phyloP scores from a whole-genome alignment of 1,140 invertebrate genomes.

The Reticulitermes speratus region DNA sequence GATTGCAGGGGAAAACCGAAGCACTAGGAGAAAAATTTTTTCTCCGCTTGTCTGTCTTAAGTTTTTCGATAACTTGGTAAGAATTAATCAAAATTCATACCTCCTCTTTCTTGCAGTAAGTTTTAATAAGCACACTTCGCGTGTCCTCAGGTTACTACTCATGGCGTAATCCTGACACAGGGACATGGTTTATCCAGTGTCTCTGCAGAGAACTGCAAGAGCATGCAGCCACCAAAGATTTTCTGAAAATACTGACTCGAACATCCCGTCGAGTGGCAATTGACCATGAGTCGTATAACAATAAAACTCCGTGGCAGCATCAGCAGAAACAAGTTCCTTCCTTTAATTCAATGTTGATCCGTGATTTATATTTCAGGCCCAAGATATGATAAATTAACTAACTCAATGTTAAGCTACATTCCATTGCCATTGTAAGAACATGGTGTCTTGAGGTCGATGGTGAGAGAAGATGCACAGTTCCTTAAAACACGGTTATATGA shows the following conservation, averaged over 20 bases:
- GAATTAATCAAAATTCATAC: no score
- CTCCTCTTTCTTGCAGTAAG: no score
- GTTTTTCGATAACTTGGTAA: no score
- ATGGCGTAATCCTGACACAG: slow-evolving; percentile 63
- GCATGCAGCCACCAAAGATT: slow-evolving; percentile 51
- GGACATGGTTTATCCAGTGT: slow-evolving; percentile 72
- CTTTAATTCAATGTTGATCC: slow-evolving; percentile 64
- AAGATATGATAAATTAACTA: slow-evolving; percentile 35
- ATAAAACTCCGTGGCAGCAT: slow-evolving; percentile 51
- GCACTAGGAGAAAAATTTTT: no score
- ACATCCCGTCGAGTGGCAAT: slow-evolving; percentile 62
- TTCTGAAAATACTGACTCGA: slow-evolving; percentile 62
- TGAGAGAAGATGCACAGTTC: no score
- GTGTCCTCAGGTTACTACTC: slow-evolving; percentile 61
- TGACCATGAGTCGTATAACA: slow-evolving; percentile 54
- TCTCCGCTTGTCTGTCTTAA: no score
- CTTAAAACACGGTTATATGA: no score
- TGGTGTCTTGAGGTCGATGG: no score
- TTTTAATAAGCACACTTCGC: no score
- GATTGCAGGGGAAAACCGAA: no score
- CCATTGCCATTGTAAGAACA: not conserved
- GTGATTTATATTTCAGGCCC: slow-evolving; percentile 55
- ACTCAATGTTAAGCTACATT: not conserved
- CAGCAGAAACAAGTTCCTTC: slow-evolving; percentile 66
- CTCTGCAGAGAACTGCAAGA: slow-evolving; percentile 55